Base-by-base conservation (phyloP, 2,113 vertebrate genomes). In the Barnardius zonarius region DNA sequence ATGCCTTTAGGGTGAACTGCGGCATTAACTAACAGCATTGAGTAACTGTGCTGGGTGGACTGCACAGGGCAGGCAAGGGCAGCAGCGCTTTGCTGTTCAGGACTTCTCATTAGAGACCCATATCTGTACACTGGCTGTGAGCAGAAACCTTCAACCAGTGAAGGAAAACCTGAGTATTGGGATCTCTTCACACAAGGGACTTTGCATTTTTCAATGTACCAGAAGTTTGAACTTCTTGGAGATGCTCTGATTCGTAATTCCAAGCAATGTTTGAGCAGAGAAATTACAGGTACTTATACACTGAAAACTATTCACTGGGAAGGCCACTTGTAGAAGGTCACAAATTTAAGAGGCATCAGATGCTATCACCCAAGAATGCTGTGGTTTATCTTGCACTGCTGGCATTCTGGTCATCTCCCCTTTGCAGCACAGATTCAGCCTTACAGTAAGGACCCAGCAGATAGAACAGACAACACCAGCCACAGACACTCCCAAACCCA, bases 401-500 rank as follows among this genome's bases (percentile, higher is more conserved):
- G 63, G 39, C 37, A 48, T 88, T 22, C 70, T 57, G 64, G 61
- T 63, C 79, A 69, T 25, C 76, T 30, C 48, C 48, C 30, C 27
- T 37, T 49, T 64, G 33, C 39, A 66, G 85, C 78, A 73, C 23
- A 19, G 77, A 54, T 43, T 52, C 30, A 22, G 63, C 57, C 24
- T 25, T 5, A 41, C 43, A 28, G 66, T 3, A 48, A 37, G 54
- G 90, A 57, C 81, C 55, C 43, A 59, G 22, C 75, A 72, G 69
- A 84, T 52, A 81, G 48, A 59, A 10, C 57, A 31, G 49, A 19
- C 86, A 78, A 46, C 1, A 0, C 25, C 31, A 49, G 64, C 37
- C 83, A 62, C 75, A 51, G 93, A 18, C 83, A 64, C 84, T 89
- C 86, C 94, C 89, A 86, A 86, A 79, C 27, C 39, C 86, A 64